Evolutionary conservation across 1,140 invertebrate species (phyloP).

Genomic region (Gonatopus flavifemur): DNA sequence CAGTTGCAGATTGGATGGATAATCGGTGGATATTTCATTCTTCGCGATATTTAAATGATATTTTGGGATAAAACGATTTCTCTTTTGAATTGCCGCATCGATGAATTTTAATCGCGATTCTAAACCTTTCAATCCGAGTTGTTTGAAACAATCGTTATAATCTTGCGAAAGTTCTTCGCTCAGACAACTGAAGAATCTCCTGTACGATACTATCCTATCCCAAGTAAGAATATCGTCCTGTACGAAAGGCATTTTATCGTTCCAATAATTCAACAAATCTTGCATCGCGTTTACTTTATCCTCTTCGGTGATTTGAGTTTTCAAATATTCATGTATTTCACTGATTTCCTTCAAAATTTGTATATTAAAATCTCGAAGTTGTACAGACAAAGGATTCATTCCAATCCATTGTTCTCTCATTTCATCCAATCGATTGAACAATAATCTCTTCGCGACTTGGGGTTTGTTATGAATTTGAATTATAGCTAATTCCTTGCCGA

Average conservation of each 20-base stretch:
- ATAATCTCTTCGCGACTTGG: conserved; percentile 25
- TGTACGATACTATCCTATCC: conserved; percentile 40
- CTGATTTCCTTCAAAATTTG: conserved; percentile 48
- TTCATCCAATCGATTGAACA: conserved; percentile 47
- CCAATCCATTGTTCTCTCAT: conserved; percentile 52
- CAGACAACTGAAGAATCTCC: conserved; percentile 27
- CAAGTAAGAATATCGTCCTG: conserved; percentile 38
- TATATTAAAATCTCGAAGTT: conserved; percentile 45
- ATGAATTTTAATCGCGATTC: conserved; percentile 38
- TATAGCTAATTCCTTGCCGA: conserved; percentile 52
- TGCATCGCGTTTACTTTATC: background rate
- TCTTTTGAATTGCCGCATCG: conserved; percentile 45
- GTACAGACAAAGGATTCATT: conserved; percentile 47
- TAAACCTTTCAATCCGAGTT: too few species aligned
- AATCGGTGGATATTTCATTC: background rate
- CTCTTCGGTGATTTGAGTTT: conserved; percentile 1
- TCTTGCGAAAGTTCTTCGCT: background rate
- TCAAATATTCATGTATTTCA: conserved; percentile 45
- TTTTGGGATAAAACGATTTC: conserved; percentile 50
- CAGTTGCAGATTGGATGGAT: background rate
- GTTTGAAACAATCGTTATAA: conserved; percentile 1
- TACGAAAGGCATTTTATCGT: conserved; percentile 26
- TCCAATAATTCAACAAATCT: conserved; percentile 37
- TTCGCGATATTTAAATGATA: conserved; percentile 33
- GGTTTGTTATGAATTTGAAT: conserved; percentile 36